These are phyloP conservation scores for Melinaea marsaeus DNA, from an alignment of 2,888 invertebrate genomes.

Conservation along the genomic window DNA sequence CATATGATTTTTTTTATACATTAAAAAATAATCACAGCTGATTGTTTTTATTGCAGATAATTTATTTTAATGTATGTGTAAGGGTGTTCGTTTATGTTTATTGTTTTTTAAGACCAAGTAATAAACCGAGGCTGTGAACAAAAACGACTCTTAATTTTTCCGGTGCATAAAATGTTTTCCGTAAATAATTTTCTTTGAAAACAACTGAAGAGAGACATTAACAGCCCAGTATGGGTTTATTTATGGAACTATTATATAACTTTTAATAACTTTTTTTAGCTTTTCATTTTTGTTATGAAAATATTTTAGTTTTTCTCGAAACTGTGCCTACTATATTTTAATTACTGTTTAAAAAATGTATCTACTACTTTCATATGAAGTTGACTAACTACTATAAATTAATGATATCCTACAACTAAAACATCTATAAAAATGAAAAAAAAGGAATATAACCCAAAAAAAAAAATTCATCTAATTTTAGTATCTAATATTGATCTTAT, in stretches of 20 bases:
- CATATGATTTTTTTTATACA: neutral
- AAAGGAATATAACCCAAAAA: neutral
- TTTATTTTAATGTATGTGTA: neutral
- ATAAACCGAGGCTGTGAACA: neutral
- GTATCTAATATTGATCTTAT: constrained; percentile 2
- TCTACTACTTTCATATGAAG: no score
- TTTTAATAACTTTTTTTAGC: no score
- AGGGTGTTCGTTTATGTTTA: constrained; percentile 2
- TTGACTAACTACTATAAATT: no score
- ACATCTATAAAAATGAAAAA: neutral
- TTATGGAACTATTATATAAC: no score
- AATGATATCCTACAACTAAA: no score
- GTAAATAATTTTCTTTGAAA: constrained; percentile 5
- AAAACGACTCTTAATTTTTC: constrained; percentile 5
- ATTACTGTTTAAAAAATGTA: no score
- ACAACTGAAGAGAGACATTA: neutral
- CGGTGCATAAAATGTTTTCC: constrained; percentile 1
- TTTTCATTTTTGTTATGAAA: no score
- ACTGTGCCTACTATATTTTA: no score
- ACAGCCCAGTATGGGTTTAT: no score
- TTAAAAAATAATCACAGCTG: neutral
- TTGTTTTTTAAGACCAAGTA: constrained; percentile 4
- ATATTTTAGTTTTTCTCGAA: no score
- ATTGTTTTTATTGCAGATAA: no score
- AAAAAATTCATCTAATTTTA: neutral